A percentile compares a stretch with the other conserved stretches of the same genome.
phyloP scores from a whole-genome alignment of 2,888 invertebrate species.

The Callinectes sapidus region DNA sequence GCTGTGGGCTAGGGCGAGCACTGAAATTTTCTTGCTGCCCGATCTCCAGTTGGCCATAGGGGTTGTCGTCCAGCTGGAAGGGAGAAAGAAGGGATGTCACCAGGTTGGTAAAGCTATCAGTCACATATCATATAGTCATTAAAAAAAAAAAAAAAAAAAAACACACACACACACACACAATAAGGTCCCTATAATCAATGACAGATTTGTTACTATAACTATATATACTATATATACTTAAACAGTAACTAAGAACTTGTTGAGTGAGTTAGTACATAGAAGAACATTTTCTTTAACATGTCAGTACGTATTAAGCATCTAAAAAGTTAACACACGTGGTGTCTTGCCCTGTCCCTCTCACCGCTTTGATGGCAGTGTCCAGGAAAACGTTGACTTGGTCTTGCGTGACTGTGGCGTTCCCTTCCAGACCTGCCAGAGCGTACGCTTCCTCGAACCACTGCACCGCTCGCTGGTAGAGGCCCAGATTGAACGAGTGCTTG shows the following conservation, averaged over 20 bases:
- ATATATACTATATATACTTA: too few relatives aligned
- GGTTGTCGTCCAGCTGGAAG: constrained; percentile 44
- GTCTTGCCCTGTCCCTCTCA: constrained; percentile 48
- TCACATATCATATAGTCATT: background rate
- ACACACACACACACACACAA: too few relatives aligned
- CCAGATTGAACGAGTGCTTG: constrained; percentile 75
- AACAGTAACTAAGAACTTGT: too few relatives aligned
- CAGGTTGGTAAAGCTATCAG: background rate
- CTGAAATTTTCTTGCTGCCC: constrained; percentile 34
- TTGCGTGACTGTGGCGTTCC: constrained; percentile 74
- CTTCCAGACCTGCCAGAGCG: constrained; percentile 74
- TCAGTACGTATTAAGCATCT: background rate
- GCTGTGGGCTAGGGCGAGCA: background rate
- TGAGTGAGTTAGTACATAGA: too few relatives aligned
- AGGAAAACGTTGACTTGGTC: constrained; percentile 74
- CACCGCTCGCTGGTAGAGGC: constrained; percentile 75
- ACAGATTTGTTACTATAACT: too few relatives aligned
- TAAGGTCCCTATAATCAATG: background rate
- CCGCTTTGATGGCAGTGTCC: constrained; percentile 74
- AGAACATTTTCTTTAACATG: too few relatives aligned
- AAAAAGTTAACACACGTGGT: background rate
- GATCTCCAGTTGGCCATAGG: background rate
- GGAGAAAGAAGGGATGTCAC: background rate
- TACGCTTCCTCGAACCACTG: constrained; percentile 76
- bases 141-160: background rate